A percentile compares a stretch with the other conserved stretches of the same genome.
phyloP scores from a whole-genome alignment of 2,797 vertebrate genomes.

The Spheniscus humboldti region DNA sequence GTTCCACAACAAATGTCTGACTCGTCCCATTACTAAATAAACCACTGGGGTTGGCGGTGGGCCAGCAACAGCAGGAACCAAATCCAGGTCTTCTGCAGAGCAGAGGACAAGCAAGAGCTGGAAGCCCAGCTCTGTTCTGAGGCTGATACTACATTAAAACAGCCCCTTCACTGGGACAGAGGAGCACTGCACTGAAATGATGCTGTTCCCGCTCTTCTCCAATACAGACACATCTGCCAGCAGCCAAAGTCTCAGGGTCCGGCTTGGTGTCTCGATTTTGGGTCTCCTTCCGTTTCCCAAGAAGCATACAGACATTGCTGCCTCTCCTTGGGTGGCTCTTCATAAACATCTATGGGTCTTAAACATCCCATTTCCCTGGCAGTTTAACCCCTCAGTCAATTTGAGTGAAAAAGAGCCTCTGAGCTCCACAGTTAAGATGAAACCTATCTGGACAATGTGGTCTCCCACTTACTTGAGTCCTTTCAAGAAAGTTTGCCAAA shows the following conservation, averaged over 20 bases:
- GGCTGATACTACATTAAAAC: accelerated
- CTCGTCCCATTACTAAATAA: neutral
- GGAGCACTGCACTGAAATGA: no score
- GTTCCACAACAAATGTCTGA: neutral
- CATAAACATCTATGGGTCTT: neutral
- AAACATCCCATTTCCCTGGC: neutral
- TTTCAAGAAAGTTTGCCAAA: neutral
- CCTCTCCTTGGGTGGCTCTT: neutral
- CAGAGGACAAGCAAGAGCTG: neutral
- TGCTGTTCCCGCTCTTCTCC: neutral
- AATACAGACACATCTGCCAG: neutral
- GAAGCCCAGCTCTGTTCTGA: neutral
- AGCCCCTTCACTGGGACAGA: no score
- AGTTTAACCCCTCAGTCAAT: neutral
- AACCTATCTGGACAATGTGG: neutral
- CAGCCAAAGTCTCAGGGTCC: neutral
- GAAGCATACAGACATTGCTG: no score
- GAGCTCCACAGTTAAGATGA: neutral
- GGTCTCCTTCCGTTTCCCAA: neutral
- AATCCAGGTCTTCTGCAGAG: neutral
- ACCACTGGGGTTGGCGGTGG: neutral
- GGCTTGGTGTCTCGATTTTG: neutral
- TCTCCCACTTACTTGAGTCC: neutral
- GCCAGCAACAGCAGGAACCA: neutral
- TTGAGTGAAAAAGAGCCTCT: neutral